Evolutionary conservation across 2,888 invertebrate genomes (phyloP).

Genomic region (Acrobasis repandana): DNA sequence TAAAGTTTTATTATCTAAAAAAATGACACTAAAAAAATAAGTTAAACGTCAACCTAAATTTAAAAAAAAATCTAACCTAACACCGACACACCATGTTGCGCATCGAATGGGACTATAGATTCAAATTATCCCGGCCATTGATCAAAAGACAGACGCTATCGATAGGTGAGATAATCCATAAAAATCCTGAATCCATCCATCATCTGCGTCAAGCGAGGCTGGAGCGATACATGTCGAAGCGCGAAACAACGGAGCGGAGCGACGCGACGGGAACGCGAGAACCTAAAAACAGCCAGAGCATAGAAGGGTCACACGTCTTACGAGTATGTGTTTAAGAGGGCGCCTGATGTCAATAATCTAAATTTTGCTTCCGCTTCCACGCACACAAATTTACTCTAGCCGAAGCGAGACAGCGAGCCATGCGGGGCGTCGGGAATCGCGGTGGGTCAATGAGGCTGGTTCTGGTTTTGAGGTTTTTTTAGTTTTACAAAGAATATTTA

Average conservation of each 20-base stretch:
- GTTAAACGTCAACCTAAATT: not conserved
- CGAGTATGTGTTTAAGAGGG: too few species aligned
- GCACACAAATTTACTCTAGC: too few species aligned
- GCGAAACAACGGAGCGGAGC: conserved; percentile 47
- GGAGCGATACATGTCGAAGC: conserved; percentile 54
- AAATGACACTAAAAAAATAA: too few species aligned
- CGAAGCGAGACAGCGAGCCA: too few species aligned
- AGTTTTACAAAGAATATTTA: too few species aligned
- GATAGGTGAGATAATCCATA: conserved; percentile 26
- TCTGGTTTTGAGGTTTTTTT: too few species aligned
- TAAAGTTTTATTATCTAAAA: too few species aligned
- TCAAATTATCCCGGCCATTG: conserved; percentile 17
- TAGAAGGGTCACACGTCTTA: not conserved
- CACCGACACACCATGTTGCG: too few species aligned
- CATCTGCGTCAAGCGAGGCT: conserved; percentile 47
- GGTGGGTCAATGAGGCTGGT: too few species aligned
- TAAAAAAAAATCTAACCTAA: not conserved
- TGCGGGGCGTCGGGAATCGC: too few species aligned
- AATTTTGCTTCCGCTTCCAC: too few species aligned
- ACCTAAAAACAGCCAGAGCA: not conserved
- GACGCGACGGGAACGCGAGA: not conserved
- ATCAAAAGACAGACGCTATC: conserved; percentile 15
- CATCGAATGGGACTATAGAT: not conserved
- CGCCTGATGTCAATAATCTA: too few species aligned
- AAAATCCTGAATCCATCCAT: conserved; percentile 50